These are phyloP conservation scores for Rotaria magnacalcarata DNA, from an alignment of 2,888 invertebrate genomes.

Conservation along the genomic window DNA sequence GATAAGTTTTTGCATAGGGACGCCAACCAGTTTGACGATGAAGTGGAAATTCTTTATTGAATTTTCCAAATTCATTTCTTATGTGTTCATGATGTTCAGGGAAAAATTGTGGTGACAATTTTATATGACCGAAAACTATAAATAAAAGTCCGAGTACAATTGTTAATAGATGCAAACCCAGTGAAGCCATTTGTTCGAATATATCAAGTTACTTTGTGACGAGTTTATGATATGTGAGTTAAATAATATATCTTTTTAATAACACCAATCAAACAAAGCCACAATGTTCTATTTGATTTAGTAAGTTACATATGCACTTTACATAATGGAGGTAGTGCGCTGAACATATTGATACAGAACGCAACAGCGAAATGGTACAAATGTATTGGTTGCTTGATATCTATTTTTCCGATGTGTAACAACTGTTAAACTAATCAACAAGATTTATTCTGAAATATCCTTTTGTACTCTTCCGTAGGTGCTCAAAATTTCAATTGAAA, in stretches of 20 bases:
- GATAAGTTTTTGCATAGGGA: conserved; percentile 46
- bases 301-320: conserved; percentile 12
- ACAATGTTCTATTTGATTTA: background rate
- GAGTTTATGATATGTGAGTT: background rate
- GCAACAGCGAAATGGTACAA: too few relatives aligned
- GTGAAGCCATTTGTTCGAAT: conserved; percentile 21
- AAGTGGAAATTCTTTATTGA: conserved; percentile 46
- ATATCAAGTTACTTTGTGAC: background rate
- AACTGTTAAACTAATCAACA: too few relatives aligned
- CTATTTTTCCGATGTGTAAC: too few relatives aligned
- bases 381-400: too few relatives aligned
- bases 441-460: too few relatives aligned
- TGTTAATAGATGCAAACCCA: conserved; percentile 33
- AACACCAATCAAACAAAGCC: background rate
- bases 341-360: background rate
- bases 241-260: background rate
- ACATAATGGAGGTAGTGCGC: background rate
- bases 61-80: conserved; percentile 46
- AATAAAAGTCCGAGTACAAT: conserved; percentile 41
- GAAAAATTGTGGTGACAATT: conserved; percentile 45
- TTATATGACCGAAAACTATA: conserved; percentile 40
- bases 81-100: conserved; percentile 40
- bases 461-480: too few relatives aligned
- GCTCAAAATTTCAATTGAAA: too few relatives aligned
- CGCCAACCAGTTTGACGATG: conserved; percentile 41